Evolutionary conservation across 2,797 vertebrate species (phyloP).

Genomic region (Typhlichthys subterraneus): DNA sequence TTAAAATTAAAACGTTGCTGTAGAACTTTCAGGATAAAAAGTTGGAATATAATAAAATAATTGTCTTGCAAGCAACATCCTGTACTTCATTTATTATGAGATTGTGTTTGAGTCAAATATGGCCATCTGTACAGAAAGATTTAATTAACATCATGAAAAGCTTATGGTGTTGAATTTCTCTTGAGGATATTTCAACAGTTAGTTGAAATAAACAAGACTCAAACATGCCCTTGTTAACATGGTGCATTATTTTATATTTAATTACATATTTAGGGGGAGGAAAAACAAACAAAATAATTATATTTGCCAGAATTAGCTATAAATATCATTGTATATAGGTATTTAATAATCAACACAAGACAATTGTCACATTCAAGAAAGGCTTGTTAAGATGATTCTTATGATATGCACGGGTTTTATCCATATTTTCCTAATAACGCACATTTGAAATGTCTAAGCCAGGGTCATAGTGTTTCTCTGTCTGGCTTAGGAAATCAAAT

Average conservation of each 20-base stretch:
- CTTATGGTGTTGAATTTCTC: slow-evolving; percentile 18
- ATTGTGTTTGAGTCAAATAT: not conserved
- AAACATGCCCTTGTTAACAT: slow-evolving; percentile 5
- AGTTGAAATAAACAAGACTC: slow-evolving; percentile 34
- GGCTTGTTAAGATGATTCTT: slow-evolving; percentile 5
- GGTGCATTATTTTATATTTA: no score
- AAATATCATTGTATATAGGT: no score
- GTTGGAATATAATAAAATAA: slow-evolving; percentile 2
- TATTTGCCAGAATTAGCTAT: no score
- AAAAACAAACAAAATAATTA: no score
- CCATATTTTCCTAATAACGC: not conserved
- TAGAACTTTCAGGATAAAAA: slow-evolving; percentile 1
- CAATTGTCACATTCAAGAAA: slow-evolving; percentile 12
- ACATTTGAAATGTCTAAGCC: not conserved
- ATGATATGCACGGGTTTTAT: not conserved
- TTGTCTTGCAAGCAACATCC: slow-evolving; percentile 3
- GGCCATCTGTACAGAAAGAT: slow-evolving; percentile 29
- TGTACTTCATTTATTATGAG: slow-evolving; percentile 7
- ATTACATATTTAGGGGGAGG: not conserved
- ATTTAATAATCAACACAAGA: no score
- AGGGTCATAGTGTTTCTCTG: slow-evolving; percentile 27
- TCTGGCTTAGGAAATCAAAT: slow-evolving; percentile 70
- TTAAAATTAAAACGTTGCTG: no score
- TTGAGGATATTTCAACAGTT: slow-evolving; percentile 27
- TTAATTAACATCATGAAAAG: slow-evolving; percentile 30